Base-by-base conservation (phyloP, 64 coral and sea anemone species). In the Porites lutea region DNA sequence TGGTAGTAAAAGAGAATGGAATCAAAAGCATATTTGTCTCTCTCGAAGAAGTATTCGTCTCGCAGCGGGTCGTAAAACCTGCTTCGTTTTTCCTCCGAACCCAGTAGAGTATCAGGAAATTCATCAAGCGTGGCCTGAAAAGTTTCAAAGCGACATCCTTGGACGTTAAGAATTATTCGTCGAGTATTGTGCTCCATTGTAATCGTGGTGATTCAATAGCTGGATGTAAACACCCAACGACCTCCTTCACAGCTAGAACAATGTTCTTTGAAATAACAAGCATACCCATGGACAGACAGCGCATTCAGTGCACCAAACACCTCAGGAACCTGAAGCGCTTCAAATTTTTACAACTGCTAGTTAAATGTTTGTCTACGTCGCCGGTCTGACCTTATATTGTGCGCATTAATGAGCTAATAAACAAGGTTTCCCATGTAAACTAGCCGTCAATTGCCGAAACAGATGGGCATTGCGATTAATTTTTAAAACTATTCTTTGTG, bases 1-100 rank as follows among this genome's bases (percentile, higher is more conserved):
- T 97, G 95, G 66, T 97, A 97, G 23, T 82, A 97, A 65, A 97
- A 97, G 1, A 97, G 9, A 68, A 97, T 97, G 47, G 95, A 92
- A 53, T 97, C 91, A 71, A 97, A 97, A 10, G 87, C 87, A 11
- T 54, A 78, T 43, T 91, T 97, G 77, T 97, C 92, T 20, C 82
- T 93, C 51, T 94, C 88, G 23, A 97, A 59, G 59, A 37, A 90
- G 63, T 97, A 97, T 67, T 97, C 95, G 11, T 97, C 79, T 2
- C 72, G 90, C 8, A 55, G 45, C 0, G 91, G 82, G 65, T 97
- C 75, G 21, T 91, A 97, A 58, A 93, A 94, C 8, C 53, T 72
- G 44, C 49, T 81, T 48, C 95, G 65, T 48, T 91, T 93, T 57
- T 93, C 92, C 4, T 83, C 82, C 13, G 74, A 97, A 5, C 95